Percentiles rank a stretch among this genome's conserved stretches.
Conservation (phyloP, 2,888 invertebrate genomes). For the Caenorhabditis wallacei region DNA sequence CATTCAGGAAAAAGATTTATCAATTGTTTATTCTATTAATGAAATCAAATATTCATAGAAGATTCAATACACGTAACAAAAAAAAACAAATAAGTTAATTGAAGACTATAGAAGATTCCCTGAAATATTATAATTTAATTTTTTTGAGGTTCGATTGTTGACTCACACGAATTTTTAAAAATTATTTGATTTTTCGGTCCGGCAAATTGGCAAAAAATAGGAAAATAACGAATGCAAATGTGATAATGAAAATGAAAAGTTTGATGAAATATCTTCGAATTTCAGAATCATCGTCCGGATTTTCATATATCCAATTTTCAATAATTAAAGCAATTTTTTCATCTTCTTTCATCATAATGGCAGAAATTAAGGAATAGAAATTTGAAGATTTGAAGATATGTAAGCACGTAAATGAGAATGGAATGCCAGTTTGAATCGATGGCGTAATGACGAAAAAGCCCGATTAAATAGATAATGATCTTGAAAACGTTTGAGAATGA, state of each 20-base stretch:
- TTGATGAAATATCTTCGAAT: slow-evolving; percentile 4
- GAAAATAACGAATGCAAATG: slow-evolving; percentile 14
- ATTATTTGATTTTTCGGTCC: slow-evolving; percentile 7
- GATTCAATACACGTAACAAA: too few relatives aligned
- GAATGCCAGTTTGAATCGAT: slow-evolving; percentile 34
- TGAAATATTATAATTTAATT: background rate
- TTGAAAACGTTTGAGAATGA: background rate
- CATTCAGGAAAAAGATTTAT: too few relatives aligned
- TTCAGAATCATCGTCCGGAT: slow-evolving; percentile 4
- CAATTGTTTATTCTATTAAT: too few relatives aligned
- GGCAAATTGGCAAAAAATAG: slow-evolving; percentile 16
- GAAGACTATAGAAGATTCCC: too few relatives aligned
- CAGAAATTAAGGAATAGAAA: slow-evolving; percentile 5
- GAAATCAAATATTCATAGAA: too few relatives aligned
- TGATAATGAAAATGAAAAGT: background rate
- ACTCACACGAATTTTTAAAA: background rate
- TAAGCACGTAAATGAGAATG: slow-evolving; percentile 12
- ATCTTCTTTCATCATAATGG: slow-evolving; percentile 36
- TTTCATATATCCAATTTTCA: slow-evolving; percentile 28
- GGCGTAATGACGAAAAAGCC: slow-evolving; percentile 18
- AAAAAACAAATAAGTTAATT: too few relatives aligned
- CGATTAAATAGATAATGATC: slow-evolving; percentile 19
- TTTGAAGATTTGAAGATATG: background rate
- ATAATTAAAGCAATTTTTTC: slow-evolving; percentile 30
- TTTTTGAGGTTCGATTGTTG: background rate